Evolutionary conservation across 2,113 vertebrate species (phyloP).

Genomic region (Peromyscus polionotus): DNA sequence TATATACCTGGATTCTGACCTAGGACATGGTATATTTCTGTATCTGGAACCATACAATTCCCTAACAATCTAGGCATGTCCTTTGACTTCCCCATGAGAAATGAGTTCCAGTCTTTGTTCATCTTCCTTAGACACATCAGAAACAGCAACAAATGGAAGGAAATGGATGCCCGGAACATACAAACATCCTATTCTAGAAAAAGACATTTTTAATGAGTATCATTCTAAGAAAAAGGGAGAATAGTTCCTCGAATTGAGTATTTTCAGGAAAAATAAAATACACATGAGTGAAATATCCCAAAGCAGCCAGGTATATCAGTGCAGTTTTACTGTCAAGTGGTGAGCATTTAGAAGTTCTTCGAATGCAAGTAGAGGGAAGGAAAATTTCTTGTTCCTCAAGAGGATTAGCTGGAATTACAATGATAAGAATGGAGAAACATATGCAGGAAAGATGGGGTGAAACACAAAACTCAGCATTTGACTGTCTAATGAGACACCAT

Average conservation of each 20-base stretch:
- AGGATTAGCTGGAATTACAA: constrained; percentile 39
- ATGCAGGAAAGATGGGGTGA: neutral
- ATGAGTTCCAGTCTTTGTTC: neutral
- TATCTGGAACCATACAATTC: neutral
- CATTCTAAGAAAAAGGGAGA: neutral
- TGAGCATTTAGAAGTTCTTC: constrained; percentile 25
- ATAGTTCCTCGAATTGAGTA: neutral
- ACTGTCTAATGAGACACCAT: neutral
- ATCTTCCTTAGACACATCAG: neutral
- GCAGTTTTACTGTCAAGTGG: neutral
- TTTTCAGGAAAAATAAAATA: constrained; percentile 48
- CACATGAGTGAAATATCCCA: constrained; percentile 23
- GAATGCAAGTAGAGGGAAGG: neutral
- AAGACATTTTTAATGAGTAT: constrained; percentile 16
- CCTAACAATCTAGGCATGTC: neutral
- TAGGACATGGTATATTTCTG: neutral
- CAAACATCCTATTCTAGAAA: neutral
- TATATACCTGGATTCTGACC: neutral
- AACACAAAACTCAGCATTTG: neutral
- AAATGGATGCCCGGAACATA: neutral
- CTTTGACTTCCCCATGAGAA: constrained; percentile 21
- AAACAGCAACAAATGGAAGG: neutral
- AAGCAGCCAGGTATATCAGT: neutral
- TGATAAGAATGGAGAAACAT: constrained; percentile 1
- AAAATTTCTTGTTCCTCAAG: constrained; percentile 27